Conservation (phyloP, 1,140 invertebrate species). For the Vanessa tameamea region DNA sequence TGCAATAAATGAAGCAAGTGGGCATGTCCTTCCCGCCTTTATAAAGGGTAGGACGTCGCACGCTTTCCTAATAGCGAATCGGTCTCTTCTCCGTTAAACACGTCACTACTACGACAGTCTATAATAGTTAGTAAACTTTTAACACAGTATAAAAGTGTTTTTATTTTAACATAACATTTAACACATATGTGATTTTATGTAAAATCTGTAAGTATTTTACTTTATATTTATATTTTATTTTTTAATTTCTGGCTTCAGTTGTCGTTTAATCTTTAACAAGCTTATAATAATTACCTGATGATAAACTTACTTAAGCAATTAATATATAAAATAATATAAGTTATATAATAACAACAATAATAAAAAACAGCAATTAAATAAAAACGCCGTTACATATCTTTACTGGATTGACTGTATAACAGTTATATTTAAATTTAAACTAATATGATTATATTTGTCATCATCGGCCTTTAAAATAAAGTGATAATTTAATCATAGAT, state of each 20-base stretch:
- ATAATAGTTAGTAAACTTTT: constrained; percentile 4
- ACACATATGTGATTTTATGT: constrained; percentile 1
- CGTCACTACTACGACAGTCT: neutral
- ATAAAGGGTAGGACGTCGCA: constrained; percentile 56
- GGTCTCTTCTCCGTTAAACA: constrained; percentile 38
- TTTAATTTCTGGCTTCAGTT: no score
- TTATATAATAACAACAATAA: neutral
- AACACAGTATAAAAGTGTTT: neutral
- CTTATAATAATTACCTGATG: no score
- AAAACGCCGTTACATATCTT: no score
- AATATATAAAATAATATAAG: neutral
- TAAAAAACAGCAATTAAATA: neutral
- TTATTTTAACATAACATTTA: neutral
- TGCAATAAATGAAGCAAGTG: constrained; percentile 9
- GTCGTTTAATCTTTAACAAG: no score
- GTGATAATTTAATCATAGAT: no score
- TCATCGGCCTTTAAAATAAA: no score
- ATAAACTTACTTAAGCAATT: no score
- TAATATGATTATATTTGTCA: no score
- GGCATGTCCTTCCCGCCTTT: constrained; percentile 38
- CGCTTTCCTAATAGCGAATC: constrained; percentile 44
- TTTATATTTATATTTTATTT: neutral
- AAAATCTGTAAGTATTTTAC: constrained; percentile 3
- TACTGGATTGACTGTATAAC: no score
- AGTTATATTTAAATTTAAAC: no score